Evolutionary conservation across 2,113 vertebrate species (phyloP), one percentile per base, ranked within the genome.

Genomic region (Balaenoptera acutorostrata): DNA sequence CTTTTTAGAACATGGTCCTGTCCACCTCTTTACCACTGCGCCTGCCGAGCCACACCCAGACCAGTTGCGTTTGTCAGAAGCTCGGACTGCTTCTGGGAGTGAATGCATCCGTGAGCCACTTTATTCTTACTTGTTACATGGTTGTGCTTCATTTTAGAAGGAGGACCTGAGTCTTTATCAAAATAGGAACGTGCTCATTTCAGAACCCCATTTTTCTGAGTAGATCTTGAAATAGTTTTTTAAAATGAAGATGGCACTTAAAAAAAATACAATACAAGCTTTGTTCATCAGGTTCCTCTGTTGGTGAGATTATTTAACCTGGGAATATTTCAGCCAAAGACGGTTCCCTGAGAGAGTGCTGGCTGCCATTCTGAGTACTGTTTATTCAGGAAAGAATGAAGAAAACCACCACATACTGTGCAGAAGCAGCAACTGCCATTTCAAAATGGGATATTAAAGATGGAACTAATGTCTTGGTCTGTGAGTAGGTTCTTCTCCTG

Each of bases 1-100:
- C 29, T 69, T 93, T 77, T 52, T 23, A 2, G 33, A 75, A 74
- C 89, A n/a, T 8, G 33, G 84, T 55, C 61, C 92, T 94, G 41
- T 55, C 82, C 46, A 72, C 96, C 93, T 74, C 86, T 31, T 71
- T 97, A 64, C 80, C 93, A 82, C 88, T 25, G 68, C 33, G 13
- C 52, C 75, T 86, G 68, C 57, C 1, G 0, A 41, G 41, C 83
- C 92, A 86, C 77, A 12, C 36, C n/a, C 27, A 75, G 17, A 5
- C 44, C 25, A 25, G 15, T 29, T 0, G 1, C 46, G 21, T 74
- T 63, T 69, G 21, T 89, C 44, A 39, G 78, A 63, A 72, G 66
- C 66, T 33, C 49, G 41, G 57, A 12, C 44, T 27, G 23, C 10
- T 74, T 74, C 61, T 10, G 85, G 20, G 77, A 33, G 49, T 46